A percentile compares a stretch with the other conserved stretches of the same genome.
These are phyloP conservation scores for Anoplopoma fimbria DNA, from an alignment of 2,113 vertebrate genomes.

Conservation along the genomic window DNA sequence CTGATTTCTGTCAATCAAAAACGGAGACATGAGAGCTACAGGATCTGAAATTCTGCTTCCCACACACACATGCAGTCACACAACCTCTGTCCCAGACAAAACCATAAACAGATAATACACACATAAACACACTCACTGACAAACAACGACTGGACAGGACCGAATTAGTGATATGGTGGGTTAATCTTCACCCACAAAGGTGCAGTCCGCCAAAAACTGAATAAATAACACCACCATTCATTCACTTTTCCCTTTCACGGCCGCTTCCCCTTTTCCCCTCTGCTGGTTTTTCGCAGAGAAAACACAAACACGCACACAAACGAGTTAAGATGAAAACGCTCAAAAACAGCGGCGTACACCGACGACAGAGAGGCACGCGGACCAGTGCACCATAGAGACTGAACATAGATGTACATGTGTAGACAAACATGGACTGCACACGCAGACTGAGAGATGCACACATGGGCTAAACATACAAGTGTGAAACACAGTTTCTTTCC, in stretches of 20 bases:
- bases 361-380: slow-evolving; percentile 17
- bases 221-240: slow-evolving; percentile 77
- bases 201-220: slow-evolving; percentile 67
- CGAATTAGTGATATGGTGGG: slow-evolving; percentile 74
- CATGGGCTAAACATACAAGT: slow-evolving; percentile 53
- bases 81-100: neutral
- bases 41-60: slow-evolving; percentile 36
- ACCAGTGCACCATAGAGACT: slow-evolving; percentile 25
- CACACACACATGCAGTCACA: slow-evolving; percentile 6
- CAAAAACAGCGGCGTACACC: slow-evolving; percentile 12
- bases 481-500: slow-evolving; percentile 51
- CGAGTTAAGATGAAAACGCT: slow-evolving; percentile 32
- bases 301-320: slow-evolving; percentile 56
- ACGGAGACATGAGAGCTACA: neutral
- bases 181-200: slow-evolving; percentile 53
- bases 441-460: slow-evolving; percentile 19
- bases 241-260: slow-evolving; percentile 48
- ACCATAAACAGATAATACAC: slow-evolving; percentile 12
- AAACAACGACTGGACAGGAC: slow-evolving; percentile 51
- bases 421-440: slow-evolving; percentile 22
- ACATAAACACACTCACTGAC: neutral
- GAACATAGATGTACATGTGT: slow-evolving; percentile 24
- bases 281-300: slow-evolving; percentile 25
- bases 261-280: slow-evolving; percentile 40
- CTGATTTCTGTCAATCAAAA: slow-evolving; percentile 1